These are phyloP conservation scores for Lathronympha strigana DNA, from an alignment of 2,888 invertebrate species.

Conservation along the genomic window DNA sequence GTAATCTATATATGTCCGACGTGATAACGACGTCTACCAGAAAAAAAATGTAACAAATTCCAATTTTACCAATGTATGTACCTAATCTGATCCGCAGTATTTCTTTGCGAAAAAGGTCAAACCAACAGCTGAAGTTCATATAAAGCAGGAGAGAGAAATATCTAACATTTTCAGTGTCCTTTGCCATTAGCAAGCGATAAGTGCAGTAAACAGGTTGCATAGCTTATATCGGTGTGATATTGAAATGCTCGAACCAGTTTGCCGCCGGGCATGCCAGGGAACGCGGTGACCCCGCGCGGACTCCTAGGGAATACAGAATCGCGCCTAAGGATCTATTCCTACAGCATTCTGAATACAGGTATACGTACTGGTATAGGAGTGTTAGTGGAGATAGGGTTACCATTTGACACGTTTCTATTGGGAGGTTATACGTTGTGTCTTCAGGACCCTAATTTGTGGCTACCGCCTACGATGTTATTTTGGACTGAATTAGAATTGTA, in stretches of 20 bases:
- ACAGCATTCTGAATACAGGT: slow-evolving; percentile 46
- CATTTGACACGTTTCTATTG: not conserved
- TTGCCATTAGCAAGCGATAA: slow-evolving; percentile 51
- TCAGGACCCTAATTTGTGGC: too few species aligned
- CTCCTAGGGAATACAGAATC: slow-evolving; percentile 74
- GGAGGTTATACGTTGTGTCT: not conserved
- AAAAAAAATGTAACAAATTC: too few species aligned
- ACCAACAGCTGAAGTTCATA: not conserved
- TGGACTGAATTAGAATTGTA: too few species aligned
- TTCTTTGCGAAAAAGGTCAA: not conserved
- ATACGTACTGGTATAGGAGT: slow-evolving; percentile 12
- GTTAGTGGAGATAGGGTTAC: slow-evolving; percentile 15
- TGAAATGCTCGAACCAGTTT: slow-evolving; percentile 81
- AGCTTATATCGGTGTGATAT: slow-evolving; percentile 75
- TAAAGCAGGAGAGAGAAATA: not conserved
- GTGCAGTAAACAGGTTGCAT: slow-evolving; percentile 65
- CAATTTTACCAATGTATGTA: not conserved
- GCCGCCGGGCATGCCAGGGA: slow-evolving; percentile 67
- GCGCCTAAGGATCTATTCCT: slow-evolving; percentile 62
- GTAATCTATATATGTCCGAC: too few species aligned
- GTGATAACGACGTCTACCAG: not conserved
- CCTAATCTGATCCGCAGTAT: not conserved
- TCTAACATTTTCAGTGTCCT: slow-evolving; percentile 47
- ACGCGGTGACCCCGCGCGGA: slow-evolving; percentile 72
- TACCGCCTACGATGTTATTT: too few species aligned